A percentile compares a stretch with the other conserved stretches of the same genome.
These are phyloP conservation scores for Odontomyia ornata DNA, from an alignment of 2,888 invertebrate genomes.

Conservation along the genomic window DNA sequence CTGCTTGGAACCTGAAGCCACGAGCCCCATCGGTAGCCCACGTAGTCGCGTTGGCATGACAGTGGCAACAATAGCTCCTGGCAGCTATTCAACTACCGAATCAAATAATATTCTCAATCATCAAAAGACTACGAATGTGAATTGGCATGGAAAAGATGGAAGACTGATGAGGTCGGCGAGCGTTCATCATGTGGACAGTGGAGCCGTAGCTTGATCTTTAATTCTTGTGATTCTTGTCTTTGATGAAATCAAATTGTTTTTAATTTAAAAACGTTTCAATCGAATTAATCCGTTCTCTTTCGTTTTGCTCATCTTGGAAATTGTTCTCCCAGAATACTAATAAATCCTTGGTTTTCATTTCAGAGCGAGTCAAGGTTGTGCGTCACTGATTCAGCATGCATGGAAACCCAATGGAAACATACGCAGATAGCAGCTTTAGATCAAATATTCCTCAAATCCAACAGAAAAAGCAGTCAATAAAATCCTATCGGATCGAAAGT, in stretches of 20 bases:
- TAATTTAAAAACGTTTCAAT: too few species aligned
- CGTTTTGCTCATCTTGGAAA: too few species aligned
- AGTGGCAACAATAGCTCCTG: slow-evolving; percentile 20
- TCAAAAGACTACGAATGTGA: slow-evolving; percentile 29
- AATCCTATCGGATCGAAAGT: slow-evolving; percentile 38
- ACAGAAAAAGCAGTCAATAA: slow-evolving; percentile 29
- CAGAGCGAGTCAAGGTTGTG: too few species aligned
- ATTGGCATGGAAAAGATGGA: slow-evolving; percentile 14
- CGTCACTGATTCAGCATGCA: too few species aligned
- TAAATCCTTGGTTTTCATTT: too few species aligned
- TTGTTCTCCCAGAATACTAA: too few species aligned
- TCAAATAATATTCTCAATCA: slow-evolving; percentile 30
- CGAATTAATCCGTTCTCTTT: too few species aligned
- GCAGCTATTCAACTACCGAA: slow-evolving; percentile 12
- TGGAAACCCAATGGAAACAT: background rate
- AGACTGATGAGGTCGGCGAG: background rate
- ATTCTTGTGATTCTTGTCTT: too few species aligned
- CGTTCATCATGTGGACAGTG: background rate
- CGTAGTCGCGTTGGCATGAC: background rate
- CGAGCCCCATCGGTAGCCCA: background rate
- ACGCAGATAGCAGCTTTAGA: background rate
- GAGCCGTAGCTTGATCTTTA: background rate
- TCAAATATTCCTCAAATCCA: slow-evolving; percentile 20
- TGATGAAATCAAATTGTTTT: too few species aligned
- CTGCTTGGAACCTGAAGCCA: background rate